phyloP scores from a whole-genome alignment of 2,797 vertebrate species.

The Odontamblyopus lacepedii region DNA sequence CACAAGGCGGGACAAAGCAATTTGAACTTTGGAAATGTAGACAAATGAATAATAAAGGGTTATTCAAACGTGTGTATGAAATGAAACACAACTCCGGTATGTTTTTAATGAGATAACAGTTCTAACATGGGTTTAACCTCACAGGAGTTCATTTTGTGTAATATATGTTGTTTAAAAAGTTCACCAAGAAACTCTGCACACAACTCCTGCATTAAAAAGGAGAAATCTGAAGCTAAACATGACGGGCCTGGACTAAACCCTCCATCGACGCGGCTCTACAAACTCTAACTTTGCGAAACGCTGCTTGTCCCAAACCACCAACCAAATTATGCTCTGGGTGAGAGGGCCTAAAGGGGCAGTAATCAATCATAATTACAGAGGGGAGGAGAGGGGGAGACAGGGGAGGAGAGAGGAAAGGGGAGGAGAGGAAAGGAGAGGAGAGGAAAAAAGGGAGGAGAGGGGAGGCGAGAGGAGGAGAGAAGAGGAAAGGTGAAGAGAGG shows the following conservation, averaged over 20 bases:
- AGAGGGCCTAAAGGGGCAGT: slow-evolving; percentile 40
- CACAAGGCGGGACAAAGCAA: no score
- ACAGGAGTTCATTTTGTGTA: no score
- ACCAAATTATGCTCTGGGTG: slow-evolving; percentile 31
- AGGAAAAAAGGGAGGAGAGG: background rate
- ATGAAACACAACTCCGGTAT: no score
- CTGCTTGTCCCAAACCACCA: slow-evolving; percentile 30
- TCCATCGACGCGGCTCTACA: slow-evolving; percentile 30
- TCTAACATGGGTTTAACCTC: no score
- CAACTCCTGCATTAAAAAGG: slow-evolving; percentile 27
- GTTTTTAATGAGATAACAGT: no score
- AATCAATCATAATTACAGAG: slow-evolving; percentile 65
- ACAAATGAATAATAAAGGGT: no score
- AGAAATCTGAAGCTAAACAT: slow-evolving; percentile 38
- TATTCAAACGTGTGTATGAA: no score
- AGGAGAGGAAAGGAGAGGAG: slow-evolving; percentile 1
- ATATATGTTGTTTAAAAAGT: background rate
- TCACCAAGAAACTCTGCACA: slow-evolving; percentile 25
- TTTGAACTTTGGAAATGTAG: no score
- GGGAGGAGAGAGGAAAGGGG: slow-evolving; percentile 3
- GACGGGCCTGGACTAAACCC: slow-evolving; percentile 33
- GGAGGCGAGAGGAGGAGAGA: slow-evolving; percentile 1
- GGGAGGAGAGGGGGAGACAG: slow-evolving; percentile 24
- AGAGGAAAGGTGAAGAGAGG: background rate
- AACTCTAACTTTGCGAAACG: slow-evolving; percentile 42